Base-by-base conservation (phyloP, 2,797 vertebrate genomes). In the Centropyge bicolor region DNA sequence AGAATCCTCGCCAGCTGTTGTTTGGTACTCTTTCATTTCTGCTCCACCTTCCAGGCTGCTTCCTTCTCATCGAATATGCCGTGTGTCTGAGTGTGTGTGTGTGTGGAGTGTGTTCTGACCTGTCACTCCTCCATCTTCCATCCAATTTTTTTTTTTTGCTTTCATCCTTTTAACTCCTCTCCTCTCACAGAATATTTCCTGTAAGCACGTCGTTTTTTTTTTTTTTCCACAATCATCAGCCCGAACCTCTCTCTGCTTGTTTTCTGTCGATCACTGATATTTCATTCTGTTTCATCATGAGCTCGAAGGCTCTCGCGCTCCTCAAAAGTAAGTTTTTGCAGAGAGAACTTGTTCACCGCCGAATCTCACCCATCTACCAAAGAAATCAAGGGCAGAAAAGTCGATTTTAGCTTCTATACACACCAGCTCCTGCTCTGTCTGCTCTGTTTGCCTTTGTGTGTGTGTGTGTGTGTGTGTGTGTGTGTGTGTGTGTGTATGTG, bases 251-350 rank as follows among this genome's bases (percentile, higher is more conserved):
- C 52, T 43, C 1, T 48, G 19, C 81, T 67, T 81, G 67, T 83
- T 85, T 87, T 76, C 72, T 70, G 79, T 77, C 66, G 43, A 68
- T 81, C 43, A 6, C 78, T 66, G 76, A 86, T 87, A 70, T 93
- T 93, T 92, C 83, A 89, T 88, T 91, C 88, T 48, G 55, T 93
- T 94, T 93, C 91, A 93, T 93, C 92, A 86, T 61, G 68, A 69
- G 64, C 81, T 86, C 3, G 8, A 73, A 74, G 80, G 81, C 78
- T 82, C 80, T 64, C 27, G 3, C 60, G 7, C 55, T 56, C 17
- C 84, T 60, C 54, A 14, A 52, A 87, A 78, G 60, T 70, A 19
- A 3, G 2, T 78, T 80, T 83, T 60, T 27, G 38, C 61, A 40
- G 41, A 17, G 24, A 72, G 65, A 84, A 70, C 61, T 55, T 60